Evolutionary conservation across 1,140 invertebrate species (phyloP), one percentile per base, ranked within the genome.

Genomic region (Phthorimaea operculella): DNA sequence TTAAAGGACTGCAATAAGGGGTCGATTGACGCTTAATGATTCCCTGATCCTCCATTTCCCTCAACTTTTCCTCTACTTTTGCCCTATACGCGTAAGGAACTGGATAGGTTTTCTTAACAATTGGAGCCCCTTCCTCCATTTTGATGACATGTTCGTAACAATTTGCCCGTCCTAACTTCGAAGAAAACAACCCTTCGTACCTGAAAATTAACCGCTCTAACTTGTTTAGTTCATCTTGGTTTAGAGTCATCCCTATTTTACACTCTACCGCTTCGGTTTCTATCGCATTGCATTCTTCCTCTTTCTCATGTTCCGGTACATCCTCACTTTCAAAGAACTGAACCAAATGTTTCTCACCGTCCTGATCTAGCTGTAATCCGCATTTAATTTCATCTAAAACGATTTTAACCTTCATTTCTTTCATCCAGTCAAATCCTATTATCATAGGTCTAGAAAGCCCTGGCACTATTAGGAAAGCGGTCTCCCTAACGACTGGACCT

Each of bases 1-100:
- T 42, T 42, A 42, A 42, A 4, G 39, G 77, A 57, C 72, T 83
- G 57, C 67, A 66, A 57, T 68, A 79, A 2, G 68, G 61, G n/a
- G 72, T 76, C 4, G 51, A 33, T n/a, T 66, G 62, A 7, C 64
- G 36, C 49, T 70, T 64, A 28, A 73, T 68, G 6, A 69, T 58
- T 12, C 63, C 60, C 36, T 54, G 21, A 0, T 62, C 33, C 18
- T 66, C 42, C 44, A 72, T 55, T 53, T 72, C 59, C 60, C 44
- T 8, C n/a, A 72, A 49, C 39, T 66, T 63, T 33, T 55, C 21
- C 11, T 55, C 54, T 9, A 64, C 52, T 17, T 60, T 65, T 1
- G 48, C 45, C 11, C 62, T 52, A 59, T 66, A 70, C 0, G 63
- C 62, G 54, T 60, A 64, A n/a, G 70, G 72, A n/a, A 74, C 18